These are phyloP conservation scores for Helostoma temminkii DNA, from an alignment of 2,797 vertebrate species.

Conservation along the genomic window DNA sequence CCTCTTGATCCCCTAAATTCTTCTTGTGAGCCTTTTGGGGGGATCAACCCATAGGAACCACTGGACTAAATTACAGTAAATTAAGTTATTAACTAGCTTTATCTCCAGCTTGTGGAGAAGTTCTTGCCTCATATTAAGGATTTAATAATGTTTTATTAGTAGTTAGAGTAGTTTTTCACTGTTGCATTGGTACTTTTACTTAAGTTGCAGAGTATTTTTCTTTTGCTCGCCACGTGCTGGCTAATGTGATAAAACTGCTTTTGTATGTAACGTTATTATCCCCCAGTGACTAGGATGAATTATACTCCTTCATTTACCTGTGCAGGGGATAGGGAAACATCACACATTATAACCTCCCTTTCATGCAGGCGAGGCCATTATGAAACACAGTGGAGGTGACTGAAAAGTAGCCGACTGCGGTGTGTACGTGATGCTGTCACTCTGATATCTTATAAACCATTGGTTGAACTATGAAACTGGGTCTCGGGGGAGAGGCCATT, in stretches of 20 bases:
- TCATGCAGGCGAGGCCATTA: slow-evolving; percentile 34
- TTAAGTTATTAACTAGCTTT: no score
- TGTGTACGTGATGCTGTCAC: slow-evolving; percentile 32
- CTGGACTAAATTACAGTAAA: neutral
- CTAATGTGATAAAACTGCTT: slow-evolving; percentile 24
- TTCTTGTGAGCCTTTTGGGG: neutral
- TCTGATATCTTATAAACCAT: slow-evolving; percentile 58
- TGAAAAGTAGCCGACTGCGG: slow-evolving; percentile 32
- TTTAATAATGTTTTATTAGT: no score
- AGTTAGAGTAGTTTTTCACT: slow-evolving; percentile 1
- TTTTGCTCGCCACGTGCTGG: neutral
- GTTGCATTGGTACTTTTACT: neutral
- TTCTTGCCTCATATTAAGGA: no score
- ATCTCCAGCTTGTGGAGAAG: no score
- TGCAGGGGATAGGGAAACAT: slow-evolving; percentile 14
- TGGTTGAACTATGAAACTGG: slow-evolving; percentile 37
- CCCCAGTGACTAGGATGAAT: slow-evolving; percentile 36
- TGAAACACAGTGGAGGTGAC: slow-evolving; percentile 38
- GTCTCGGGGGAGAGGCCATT: slow-evolving; percentile 23
- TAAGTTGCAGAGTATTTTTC: neutral
- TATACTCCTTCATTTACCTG: slow-evolving; percentile 34
- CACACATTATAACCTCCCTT: slow-evolving; percentile 15
- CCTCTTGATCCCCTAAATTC: no score
- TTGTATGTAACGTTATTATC: slow-evolving; percentile 19
- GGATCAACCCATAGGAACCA: no score